Evolutionary conservation across 2,797 vertebrate species (phyloP), one percentile per base, ranked within the genome.

Genomic region (Ammospiza maritima): DNA sequence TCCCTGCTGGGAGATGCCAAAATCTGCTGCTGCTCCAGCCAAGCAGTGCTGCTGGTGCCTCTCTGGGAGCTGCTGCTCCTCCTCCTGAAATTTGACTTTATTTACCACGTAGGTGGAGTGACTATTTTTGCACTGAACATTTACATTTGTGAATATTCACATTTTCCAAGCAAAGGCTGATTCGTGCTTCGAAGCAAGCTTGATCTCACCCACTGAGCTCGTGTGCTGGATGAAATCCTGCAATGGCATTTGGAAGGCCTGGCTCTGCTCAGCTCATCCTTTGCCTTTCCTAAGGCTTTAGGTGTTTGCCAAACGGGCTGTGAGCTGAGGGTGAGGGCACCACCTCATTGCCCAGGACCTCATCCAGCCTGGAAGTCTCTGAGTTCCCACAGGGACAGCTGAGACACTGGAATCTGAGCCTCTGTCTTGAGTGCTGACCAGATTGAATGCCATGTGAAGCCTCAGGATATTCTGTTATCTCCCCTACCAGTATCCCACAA

Each of bases 81-180:
- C 81, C 66, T 88, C 40, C 69, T 58, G 72, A 81, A 93, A 69
- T 93, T 66, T 93, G 53, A 48, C 87, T 96, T 92, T 50, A 20
- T 89, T 94, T 56, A 77, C 72, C 57, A 34, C 6, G 90, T 92
- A 64, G 95, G 90, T 1, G 61, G 89, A 58, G 66, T 61, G 75
- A 88, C 94, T 96, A 94, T 94, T 96, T 96, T 94, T 96, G 94
- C 96, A 93, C 88, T 53, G 90, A 96, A 94, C 79, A 94, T 97
- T 96, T 96, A 81, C 94, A 93, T 97, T 85, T 58, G 87, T 84
- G 90, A 96, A 95, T 80, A 93, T 92, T 92, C 94, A 88, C 82
- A 94, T 93, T 89, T 93, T 65, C 84, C 87, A 75, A 80, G 72
- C n/a, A 38, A 80, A 81, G 83, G 60, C 54, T 0, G 1, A 94